Base-by-base conservation (phyloP, 2,888 invertebrate genomes). In the Theodoxus fluviatilis region DNA sequence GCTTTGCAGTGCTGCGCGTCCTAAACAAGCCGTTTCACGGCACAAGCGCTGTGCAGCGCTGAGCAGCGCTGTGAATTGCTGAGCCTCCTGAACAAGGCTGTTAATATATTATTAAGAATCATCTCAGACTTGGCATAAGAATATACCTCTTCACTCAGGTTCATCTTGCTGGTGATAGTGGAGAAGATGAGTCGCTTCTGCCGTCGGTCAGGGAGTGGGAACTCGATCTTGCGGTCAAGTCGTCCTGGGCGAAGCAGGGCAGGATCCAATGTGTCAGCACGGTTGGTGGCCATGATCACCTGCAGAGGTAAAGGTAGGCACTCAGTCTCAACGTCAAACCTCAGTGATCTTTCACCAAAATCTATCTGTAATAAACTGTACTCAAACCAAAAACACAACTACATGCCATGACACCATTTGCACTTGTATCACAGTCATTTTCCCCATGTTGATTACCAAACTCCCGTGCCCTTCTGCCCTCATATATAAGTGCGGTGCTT, bases 181-280 rank as follows among this genome's bases (percentile, higher is more conserved):
- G 96, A 94, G 90, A 99, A 99, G 80, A 99, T 94, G 69, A 99
- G 90, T 80, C 99, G 94, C 86, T 99, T 99, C 84, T 91, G 91
- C 52, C 91, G 89, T 83, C 93, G 91, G 89, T 97, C 99, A 0
- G 99, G 99, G 71, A 98, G 89, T 6, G 98, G 98, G 88, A 99
- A 99, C 88, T 99, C 99, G 79, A 99, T 99, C 89, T 99, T 98
- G 78, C 99, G 91, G 89, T 99, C 99, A 71, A 99, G 91, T 86
- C 99, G 93, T 22, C 99, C 99, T 3, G 97, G 96, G 83, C 96
- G 91, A 33, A 98, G 90, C 22, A 98, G 89, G 40, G 96, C 99
- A n/a, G 99, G 99, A 89, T 99, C 99, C 71, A 99, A 89, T 1
- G 98, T 99, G 85, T 99, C 99, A 3, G 98, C 97, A 83, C 97